These are phyloP conservation scores for Andrena chrysosceles DNA, from an alignment of 2,888 invertebrate genomes.

Conservation along the genomic window DNA sequence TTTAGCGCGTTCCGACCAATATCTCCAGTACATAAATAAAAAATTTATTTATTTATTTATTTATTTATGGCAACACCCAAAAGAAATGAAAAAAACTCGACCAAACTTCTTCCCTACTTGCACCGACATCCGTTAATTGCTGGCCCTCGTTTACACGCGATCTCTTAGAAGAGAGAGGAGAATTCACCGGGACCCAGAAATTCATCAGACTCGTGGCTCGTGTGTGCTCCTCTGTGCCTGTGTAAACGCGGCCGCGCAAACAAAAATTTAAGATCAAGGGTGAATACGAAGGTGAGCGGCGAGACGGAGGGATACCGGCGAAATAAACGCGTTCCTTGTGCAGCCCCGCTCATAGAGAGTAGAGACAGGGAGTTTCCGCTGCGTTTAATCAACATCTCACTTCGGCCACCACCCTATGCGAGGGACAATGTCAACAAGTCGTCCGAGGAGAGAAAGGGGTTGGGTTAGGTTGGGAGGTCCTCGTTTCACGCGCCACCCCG, in stretches of 20 bases:
- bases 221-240: background rate
- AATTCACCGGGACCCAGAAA: background rate
- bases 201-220: conserved; percentile 27
- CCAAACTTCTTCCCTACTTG: background rate
- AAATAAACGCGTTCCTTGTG: conserved; percentile 48
- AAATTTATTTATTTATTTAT: too few species aligned
- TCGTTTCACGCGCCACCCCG: conserved; percentile 51
- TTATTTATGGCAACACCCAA: too few species aligned
- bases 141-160: background rate
- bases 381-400: conserved; percentile 57
- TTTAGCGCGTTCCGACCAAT: too few species aligned
- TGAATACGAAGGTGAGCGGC: conserved; percentile 21
- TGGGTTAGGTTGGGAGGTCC: background rate
- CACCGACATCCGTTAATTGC: conserved; percentile 8
- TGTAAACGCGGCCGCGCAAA: conserved; percentile 37
- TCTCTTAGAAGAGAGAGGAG: background rate
- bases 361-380: conserved; percentile 3
- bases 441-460: conserved; percentile 6
- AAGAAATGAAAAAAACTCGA: too few species aligned
- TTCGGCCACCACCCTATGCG: conserved; percentile 16
- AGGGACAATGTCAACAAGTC: conserved; percentile 56
- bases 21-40: too few species aligned
- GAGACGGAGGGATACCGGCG: conserved; percentile 14
- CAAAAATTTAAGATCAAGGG: conserved; percentile 52
- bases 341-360: conserved; percentile 19